Percentiles rank a stretch among this genome's conserved stretches.
These are phyloP conservation scores for Eubucco bourcierii DNA, from an alignment of 2,113 vertebrate species.

Conservation along the genomic window DNA sequence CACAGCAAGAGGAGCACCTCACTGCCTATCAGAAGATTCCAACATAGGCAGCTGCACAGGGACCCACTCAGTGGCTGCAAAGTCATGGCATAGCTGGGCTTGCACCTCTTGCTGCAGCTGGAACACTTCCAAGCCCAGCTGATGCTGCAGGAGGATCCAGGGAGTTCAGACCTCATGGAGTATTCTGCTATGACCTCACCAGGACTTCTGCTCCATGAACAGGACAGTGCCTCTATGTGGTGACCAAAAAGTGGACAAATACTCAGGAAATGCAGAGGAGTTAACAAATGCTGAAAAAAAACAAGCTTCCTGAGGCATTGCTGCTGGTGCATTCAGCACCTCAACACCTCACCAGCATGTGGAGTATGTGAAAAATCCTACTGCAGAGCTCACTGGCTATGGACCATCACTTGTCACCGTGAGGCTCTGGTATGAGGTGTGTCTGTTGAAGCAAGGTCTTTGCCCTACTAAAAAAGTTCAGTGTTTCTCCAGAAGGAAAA, in stretches of 20 bases:
- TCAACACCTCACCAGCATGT: rapidly evolving
- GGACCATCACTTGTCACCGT: rapidly evolving
- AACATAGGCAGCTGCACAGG: rapidly evolving
- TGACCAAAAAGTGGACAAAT: not conserved
- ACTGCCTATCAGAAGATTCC: rapidly evolving
- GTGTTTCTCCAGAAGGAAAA: not conserved
- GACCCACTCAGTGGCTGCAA: not conserved
- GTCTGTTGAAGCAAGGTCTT: not conserved
- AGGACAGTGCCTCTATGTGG: not conserved
- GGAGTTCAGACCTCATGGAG: not conserved
- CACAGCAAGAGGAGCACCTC: not conserved
- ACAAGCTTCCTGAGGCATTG: not conserved
- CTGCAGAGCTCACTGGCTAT: rapidly evolving
- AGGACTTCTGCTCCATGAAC: not conserved
- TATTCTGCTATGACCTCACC: not conserved
- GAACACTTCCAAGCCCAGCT: not conserved
- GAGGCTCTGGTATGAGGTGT: not conserved
- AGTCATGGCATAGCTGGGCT: not conserved
- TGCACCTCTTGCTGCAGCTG: not conserved
- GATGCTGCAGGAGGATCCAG: not conserved
- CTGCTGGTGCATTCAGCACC: not conserved
- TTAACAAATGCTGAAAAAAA: not conserved
- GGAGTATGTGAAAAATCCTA: not conserved
- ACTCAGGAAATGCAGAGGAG: not conserved
- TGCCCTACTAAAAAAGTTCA: not conserved